Conservation (phyloP, 2,113 vertebrate genomes). For the Saccopteryx bilineata region DNA sequence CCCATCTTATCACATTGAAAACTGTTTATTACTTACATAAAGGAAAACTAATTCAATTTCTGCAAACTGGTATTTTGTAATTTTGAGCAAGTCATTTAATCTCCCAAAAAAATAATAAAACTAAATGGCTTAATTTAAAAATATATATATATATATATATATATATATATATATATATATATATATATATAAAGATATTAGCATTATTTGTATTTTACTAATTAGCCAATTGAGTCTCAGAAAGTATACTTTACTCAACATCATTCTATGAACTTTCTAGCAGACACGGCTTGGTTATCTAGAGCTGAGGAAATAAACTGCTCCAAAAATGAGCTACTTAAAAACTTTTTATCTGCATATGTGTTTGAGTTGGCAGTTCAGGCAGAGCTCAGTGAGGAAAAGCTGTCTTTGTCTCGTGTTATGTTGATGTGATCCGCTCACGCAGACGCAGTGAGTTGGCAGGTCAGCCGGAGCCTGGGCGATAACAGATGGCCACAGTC, state of each 20-base stretch:
- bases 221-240: background rate
- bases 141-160: background rate
- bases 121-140: background rate
- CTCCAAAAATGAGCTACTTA: background rate
- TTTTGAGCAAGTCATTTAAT: slow-evolving; percentile 15
- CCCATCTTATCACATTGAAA: background rate
- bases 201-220: slow-evolving; percentile 8
- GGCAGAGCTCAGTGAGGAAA: background rate
- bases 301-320: slow-evolving; percentile 20
- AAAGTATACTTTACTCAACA: background rate
- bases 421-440: background rate
- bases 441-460: background rate
- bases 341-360: background rate
- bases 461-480: background rate
- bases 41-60: slow-evolving; percentile 37
- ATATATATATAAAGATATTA: background rate
- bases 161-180: background rate
- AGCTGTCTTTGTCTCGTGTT: background rate
- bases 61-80: background rate
- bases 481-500: background rate
- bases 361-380: background rate
- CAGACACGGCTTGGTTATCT: background rate
- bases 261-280: background rate
- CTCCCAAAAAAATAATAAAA: background rate
- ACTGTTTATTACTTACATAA: background rate